Conservation (phyloP, 2,113 vertebrate species). For the Uria aalge region DNA sequence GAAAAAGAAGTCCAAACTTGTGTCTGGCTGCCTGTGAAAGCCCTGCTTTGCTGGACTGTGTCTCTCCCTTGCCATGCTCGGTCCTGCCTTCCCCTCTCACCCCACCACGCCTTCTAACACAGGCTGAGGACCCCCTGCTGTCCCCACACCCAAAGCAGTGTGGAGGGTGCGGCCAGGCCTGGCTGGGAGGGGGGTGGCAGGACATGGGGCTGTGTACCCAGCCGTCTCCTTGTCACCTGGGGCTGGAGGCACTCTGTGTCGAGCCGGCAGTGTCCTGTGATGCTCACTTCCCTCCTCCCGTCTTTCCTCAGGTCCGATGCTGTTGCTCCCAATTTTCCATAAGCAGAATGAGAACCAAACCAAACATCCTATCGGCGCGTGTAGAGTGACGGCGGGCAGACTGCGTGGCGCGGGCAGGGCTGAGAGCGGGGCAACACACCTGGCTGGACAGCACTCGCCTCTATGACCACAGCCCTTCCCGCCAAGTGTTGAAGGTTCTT, state of each 20-base stretch:
- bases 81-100: background rate
- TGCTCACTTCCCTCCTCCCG: slow-evolving; percentile 65
- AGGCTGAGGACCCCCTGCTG: background rate
- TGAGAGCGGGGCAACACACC: slow-evolving; percentile 25
- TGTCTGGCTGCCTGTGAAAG: background rate
- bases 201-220: rapidly evolving
- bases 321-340: slow-evolving; percentile 77
- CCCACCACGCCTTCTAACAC: background rate
- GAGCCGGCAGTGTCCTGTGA: background rate
- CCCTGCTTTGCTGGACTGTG: background rate
- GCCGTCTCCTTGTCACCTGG: background rate
- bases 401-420: slow-evolving; percentile 56
- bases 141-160: background rate
- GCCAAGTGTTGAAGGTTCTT: slow-evolving; percentile 66
- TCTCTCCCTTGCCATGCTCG: background rate
- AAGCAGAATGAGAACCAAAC: slow-evolving; percentile 78
- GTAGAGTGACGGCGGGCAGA: slow-evolving; percentile 54
- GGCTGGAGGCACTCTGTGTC: background rate
- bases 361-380: slow-evolving; percentile 46
- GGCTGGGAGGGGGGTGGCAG: background rate
- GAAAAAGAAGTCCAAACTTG: background rate
- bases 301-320: slow-evolving; percentile 74
- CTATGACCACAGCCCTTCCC: slow-evolving; percentile 59
- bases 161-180: rapidly evolving
- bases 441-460: slow-evolving; percentile 43